phyloP scores from a whole-genome alignment of 2,113 vertebrate genomes.

The Ivindomyrus marchei region DNA sequence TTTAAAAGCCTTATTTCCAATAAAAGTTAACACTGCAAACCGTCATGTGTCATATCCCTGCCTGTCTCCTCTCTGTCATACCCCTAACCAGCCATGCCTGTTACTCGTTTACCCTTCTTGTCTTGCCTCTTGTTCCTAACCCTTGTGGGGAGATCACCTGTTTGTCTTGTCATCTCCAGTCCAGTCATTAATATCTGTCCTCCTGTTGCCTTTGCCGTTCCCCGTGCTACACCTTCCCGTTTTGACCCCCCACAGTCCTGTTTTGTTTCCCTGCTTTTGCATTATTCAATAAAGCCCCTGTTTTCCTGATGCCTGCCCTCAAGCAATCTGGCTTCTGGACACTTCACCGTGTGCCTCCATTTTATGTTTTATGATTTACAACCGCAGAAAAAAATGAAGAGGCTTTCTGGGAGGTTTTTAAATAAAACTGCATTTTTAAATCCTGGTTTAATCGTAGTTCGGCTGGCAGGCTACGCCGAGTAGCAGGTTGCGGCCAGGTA shows the following conservation, averaged over 20 bases:
- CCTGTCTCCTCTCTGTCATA: neutral
- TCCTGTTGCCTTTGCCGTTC: neutral
- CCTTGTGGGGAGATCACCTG: neutral
- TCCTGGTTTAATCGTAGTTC: too few species aligned
- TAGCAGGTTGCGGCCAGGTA: too few species aligned
- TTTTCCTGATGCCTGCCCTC: too few species aligned
- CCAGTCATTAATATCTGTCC: neutral
- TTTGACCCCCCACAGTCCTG: neutral
- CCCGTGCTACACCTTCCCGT: neutral
- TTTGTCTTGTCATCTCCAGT: neutral
- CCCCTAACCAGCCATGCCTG: neutral
- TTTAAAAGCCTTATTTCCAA: neutral
- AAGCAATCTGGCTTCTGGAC: too few species aligned
- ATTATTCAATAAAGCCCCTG: too few species aligned
- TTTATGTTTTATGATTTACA: neutral
- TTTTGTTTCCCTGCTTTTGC: too few species aligned
- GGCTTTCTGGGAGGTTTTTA: too few species aligned
- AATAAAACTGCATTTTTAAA: too few species aligned
- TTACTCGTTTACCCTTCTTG: neutral
- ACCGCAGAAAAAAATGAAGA: too few species aligned
- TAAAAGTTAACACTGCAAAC: neutral
- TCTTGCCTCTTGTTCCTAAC: neutral
- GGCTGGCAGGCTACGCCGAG: too few species aligned
- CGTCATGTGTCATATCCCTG: neutral
- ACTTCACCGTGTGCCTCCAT: neutral